A percentile compares a stretch with the other conserved stretches of the same genome.
phyloP scores from a whole-genome alignment of 2,888 invertebrate species.

The Axea sp. region DNA sequence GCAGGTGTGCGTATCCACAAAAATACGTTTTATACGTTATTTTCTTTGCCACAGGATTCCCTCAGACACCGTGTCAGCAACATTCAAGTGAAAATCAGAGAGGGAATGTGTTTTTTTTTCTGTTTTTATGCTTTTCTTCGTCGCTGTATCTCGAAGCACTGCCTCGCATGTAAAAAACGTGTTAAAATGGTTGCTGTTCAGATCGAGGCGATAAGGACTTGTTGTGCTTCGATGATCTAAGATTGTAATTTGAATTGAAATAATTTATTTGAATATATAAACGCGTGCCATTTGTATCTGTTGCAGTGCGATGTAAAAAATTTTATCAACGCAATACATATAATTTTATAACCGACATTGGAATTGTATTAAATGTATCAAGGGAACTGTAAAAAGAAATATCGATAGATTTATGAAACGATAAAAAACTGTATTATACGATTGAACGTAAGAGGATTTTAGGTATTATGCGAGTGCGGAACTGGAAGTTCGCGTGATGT shows the following conservation, averaged over 20 bases:
- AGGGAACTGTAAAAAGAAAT: constrained; percentile 21
- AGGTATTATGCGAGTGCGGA: constrained; percentile 24
- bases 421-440: constrained; percentile 42
- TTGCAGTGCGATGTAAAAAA: too few species aligned
- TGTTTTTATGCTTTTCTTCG: too few species aligned
- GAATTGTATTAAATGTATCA: constrained; percentile 16
- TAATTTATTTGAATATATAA: too few species aligned
- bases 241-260: too few species aligned
- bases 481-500: constrained; percentile 13
- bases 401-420: constrained; percentile 35
- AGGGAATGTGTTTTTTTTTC: background rate
- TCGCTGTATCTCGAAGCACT: too few species aligned
- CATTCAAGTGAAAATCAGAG: constrained; percentile 8
- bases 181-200: too few species aligned
- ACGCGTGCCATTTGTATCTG: too few species aligned
- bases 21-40: constrained; percentile 37
- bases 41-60: constrained; percentile 6
- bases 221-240: too few species aligned
- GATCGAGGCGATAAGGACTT: too few species aligned
- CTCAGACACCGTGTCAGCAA: constrained; percentile 13
- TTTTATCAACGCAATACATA: constrained; percentile 14
- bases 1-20: constrained; percentile 34
- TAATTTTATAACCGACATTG: constrained; percentile 12
- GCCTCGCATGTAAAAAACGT: too few species aligned
- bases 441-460: constrained; percentile 49